Evolutionary conservation across 2,888 invertebrate species (phyloP), one percentile per base, ranked within the genome.

Genomic region (Lasioglossum marginatum): DNA sequence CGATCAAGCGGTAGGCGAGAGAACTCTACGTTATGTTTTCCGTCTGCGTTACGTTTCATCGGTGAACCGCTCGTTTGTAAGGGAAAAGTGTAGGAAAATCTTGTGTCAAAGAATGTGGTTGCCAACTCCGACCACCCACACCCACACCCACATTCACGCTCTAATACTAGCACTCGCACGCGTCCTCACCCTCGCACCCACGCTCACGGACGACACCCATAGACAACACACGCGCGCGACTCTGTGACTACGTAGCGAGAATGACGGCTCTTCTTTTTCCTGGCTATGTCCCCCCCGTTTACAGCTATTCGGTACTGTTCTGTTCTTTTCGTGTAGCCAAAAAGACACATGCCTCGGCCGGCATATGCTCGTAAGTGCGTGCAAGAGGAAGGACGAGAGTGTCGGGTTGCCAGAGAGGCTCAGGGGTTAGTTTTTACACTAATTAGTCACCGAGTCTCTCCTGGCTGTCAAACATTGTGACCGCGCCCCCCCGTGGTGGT

Each of bases 361-460:
- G 82, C 82, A 87, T 79, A 60, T 86, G 86, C 76, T 66, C 37
- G 85, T 81, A 76, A 86, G 87, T 86, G 90, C 78, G 86, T 68
- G 68, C 79, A 43, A 77, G 86, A 85, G 87, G 81, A 90, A 91
- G 88, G 86, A 87, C 91, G 86, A 89, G 85, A 86, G 92, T 92
- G 91, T 93, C 93, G 92, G 89, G 88, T 93, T 93, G 91, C 93
- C 82, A 77, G 83, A 83, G 31, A 81, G 86, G 88, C 82, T 89
- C 88, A 87, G 91, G 92, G 92, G 91, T 92, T 90, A 92, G 92
- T 94, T 94, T 94, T 94, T 94, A 93, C 91, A 92, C 93, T 94
- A 94, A 94, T 94, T 94, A 94, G 94, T 94, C 94, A 94, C 93
- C 93, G 93, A 90, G 91, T 89, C 93, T 94, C 94, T 94, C 92